Evolutionary conservation across 2,797 vertebrate genomes (phyloP).

Genomic region (Otolemur crassicaudatus): DNA sequence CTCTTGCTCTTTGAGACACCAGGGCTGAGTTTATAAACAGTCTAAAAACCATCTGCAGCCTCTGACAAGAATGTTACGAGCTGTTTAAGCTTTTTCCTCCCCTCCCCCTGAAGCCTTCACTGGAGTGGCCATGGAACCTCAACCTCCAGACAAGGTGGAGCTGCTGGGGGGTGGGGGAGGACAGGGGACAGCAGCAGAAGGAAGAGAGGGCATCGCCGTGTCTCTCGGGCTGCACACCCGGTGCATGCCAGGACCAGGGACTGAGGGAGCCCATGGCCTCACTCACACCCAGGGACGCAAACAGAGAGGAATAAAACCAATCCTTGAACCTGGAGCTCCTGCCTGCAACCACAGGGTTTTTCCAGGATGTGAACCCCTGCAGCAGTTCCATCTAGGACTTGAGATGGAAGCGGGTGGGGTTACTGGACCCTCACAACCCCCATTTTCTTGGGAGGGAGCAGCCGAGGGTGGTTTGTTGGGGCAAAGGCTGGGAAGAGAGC

Average conservation of each 20-base stretch:
- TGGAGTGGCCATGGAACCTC: not conserved
- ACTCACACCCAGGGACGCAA: not conserved
- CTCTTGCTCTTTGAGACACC: not conserved
- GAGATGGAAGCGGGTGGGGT: fast-evolving
- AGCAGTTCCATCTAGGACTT: no score
- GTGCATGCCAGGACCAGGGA: not conserved
- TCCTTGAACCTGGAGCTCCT: not conserved
- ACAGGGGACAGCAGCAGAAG: not conserved
- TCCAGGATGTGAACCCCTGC: fast-evolving
- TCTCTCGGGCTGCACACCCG: no score
- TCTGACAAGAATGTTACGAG: fast-evolving
- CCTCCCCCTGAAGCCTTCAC: not conserved
- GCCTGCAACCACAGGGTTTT: not conserved
- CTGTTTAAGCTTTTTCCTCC: not conserved
- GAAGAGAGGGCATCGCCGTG: not conserved
- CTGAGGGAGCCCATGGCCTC: not conserved
- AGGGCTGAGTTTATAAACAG: not conserved
- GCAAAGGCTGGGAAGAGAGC: not conserved
- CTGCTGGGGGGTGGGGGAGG: no score
- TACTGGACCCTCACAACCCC: not conserved
- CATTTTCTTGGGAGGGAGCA: no score
- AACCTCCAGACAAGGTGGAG: fast-evolving
- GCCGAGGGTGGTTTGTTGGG: not conserved
- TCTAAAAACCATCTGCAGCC: not conserved
- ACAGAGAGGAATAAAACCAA: not conserved